A percentile compares a stretch with the other conserved stretches of the same genome.
Evolutionary conservation across 2,888 invertebrate species (phyloP).

Genomic region (Nomada fabriciana): DNA sequence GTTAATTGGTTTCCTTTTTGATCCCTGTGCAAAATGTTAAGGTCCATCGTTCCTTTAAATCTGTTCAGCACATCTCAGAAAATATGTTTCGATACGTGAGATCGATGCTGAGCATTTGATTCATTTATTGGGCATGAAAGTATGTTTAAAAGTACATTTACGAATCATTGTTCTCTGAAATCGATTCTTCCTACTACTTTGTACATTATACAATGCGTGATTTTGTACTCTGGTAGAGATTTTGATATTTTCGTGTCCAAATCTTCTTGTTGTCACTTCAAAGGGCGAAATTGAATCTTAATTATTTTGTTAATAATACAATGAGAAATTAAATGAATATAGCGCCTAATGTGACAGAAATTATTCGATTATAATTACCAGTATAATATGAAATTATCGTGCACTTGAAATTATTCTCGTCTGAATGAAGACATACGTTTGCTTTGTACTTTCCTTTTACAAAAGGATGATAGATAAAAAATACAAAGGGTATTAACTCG

Average conservation of each 20-base stretch:
- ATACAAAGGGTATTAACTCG: constrained; percentile 54
- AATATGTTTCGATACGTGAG: background rate
- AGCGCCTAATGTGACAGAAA: background rate
- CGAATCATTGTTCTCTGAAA: background rate
- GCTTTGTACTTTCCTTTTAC: constrained; percentile 38
- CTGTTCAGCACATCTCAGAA: background rate
- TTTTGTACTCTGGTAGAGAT: background rate
- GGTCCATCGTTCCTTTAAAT: background rate
- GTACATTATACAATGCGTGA: background rate
- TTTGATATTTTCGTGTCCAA: too few species aligned
- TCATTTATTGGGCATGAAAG: background rate
- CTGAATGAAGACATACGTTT: background rate
- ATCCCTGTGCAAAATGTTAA: background rate
- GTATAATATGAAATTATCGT: background rate
- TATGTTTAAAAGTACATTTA: background rate
- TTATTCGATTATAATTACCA: background rate
- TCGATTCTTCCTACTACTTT: background rate
- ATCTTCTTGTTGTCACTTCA: too few species aligned
- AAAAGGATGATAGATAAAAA: constrained; percentile 56
- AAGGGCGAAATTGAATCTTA: too few species aligned
- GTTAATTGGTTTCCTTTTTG: too few species aligned
- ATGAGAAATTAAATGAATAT: background rate
- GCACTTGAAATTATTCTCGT: background rate
- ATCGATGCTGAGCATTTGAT: background rate
- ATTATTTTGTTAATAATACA: too few species aligned